These are phyloP conservation scores for Brachyhypopomus occidentalis DNA, from an alignment of 2,113 vertebrate genomes.

Conservation along the genomic window DNA sequence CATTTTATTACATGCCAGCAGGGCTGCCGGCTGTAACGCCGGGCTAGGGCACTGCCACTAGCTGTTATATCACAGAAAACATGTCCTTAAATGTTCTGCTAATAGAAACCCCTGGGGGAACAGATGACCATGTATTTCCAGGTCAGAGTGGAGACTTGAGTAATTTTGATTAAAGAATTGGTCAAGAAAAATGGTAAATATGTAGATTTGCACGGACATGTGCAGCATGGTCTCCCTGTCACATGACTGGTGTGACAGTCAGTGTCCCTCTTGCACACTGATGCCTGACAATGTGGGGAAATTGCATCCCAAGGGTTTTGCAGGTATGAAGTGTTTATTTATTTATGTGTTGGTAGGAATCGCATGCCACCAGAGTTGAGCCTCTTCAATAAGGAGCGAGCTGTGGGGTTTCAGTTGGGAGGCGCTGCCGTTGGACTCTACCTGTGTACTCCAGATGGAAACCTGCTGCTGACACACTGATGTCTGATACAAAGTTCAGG, in stretches of 20 bases:
- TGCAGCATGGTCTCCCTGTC: neutral
- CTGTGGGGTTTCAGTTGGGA: constrained; percentile 9
- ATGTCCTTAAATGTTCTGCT: constrained; percentile 16
- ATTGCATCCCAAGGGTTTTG: neutral
- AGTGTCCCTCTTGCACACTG: neutral
- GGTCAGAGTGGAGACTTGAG: neutral
- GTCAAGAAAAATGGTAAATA: neutral
- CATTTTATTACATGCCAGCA: constrained; percentile 28
- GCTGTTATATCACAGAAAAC: neutral
- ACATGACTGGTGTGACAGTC: constrained; percentile 1
- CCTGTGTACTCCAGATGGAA: constrained; percentile 99
- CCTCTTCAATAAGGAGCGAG: constrained; percentile 36
- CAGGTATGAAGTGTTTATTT: neutral
- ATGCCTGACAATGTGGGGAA: neutral
- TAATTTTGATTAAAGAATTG: neutral
- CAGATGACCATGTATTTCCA: constrained; percentile 2
- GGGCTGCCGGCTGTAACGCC: neutral
- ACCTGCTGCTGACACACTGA: constrained; percentile 96
- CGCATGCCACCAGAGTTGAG: neutral
- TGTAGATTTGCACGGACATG: neutral
- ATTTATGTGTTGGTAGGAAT: neutral
- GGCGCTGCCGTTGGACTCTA: constrained; percentile 62
- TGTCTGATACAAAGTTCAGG: constrained; percentile 93
- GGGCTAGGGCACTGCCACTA: neutral
- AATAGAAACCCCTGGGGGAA: constrained; percentile 16